Evolutionary conservation across 1,140 invertebrate genomes (phyloP).

Genomic region (Drosophila takahashii): DNA sequence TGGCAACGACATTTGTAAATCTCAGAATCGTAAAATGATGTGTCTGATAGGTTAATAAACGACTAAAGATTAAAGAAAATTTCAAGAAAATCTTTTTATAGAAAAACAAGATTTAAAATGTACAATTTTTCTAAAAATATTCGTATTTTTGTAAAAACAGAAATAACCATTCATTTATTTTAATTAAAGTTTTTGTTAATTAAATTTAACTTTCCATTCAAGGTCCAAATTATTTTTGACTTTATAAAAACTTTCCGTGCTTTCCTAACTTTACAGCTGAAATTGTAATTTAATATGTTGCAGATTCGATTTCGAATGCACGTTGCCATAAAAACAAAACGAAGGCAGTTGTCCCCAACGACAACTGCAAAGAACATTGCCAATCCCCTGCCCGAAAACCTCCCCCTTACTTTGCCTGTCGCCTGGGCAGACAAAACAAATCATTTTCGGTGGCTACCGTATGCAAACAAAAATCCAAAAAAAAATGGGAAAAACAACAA

Average conservation of each 20-base stretch:
- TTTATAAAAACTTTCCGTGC: background rate
- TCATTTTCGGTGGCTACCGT: slow-evolving; percentile 67
- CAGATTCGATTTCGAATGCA: slow-evolving; percentile 35
- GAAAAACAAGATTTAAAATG: no score
- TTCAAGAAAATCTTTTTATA: background rate
- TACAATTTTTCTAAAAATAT: no score
- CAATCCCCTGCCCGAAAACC: slow-evolving; percentile 1
- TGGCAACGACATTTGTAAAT: background rate
- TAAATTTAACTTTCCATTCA: background rate
- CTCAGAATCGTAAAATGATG: background rate
- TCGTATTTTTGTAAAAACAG: no score
- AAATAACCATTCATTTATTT: no score
- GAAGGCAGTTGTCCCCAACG: slow-evolving; percentile 20
- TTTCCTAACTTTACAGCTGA: slow-evolving; percentile 27
- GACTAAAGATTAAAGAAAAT: background rate
- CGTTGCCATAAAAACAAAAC: slow-evolving; percentile 23
- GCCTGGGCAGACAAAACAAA: slow-evolving; percentile 75
- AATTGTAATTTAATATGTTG: slow-evolving; percentile 65
- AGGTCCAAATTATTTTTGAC: no score
- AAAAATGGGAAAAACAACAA: slow-evolving; percentile 38
- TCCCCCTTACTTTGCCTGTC: slow-evolving; percentile 28
- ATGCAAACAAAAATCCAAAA: slow-evolving; percentile 61
- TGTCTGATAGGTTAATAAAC: no score
- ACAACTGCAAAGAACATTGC: slow-evolving; percentile 25
- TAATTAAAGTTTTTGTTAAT: background rate